Evolutionary conservation across 2,888 invertebrate species (phyloP), one percentile per base, ranked within the genome.

Genomic region (Crematogaster levior): DNA sequence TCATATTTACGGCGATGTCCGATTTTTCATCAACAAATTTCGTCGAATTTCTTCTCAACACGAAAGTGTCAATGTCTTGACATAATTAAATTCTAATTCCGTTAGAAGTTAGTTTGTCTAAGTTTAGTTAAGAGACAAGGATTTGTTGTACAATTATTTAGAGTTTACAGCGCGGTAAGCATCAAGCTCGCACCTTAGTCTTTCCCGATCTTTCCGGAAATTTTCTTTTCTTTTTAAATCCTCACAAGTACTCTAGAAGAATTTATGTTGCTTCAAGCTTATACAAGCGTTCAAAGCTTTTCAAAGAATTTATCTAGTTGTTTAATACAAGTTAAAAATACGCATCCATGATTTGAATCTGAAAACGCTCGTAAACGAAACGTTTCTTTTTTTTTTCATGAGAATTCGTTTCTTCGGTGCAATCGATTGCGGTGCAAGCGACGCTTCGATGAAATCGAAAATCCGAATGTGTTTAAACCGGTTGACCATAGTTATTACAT

Each of bases 381-480:
- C 6, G 10, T n/a, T 27, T 63, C 4, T 53, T 27, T 21, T 18
- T 21, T 37, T 37, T 51, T 27, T 24, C 40, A 85, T 79, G 4
- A 2, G 1, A 18, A 65, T 46, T 48, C 9, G 12, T 15, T 48
- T 48, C 30, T 68, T 24, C 18, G 27, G 1, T 68, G 30, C 15
- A 68, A 7, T 30, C 12, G 46, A 15, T 1, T 6, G 83, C 53
- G 51, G n/a, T n/a, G n/a, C n/a, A n/a, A n/a, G 68, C 51, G 73
- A 65, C 18, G 53, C 18, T 53, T 34, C 27, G 72, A 77, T 65
- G 77, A 58, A 84, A 90, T 88, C 73, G 63, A 81, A 84, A 83
- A 89, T 86, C 74, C 53, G 46, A 80, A 46, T 18, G 27, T 58
- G 43, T n/a, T 80, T 79, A 88, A 89, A 90, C 89, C 86, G 84